A percentile compares a stretch with the other conserved stretches of the same genome.
phyloP scores from a whole-genome alignment of 1,140 invertebrate species.

The Tetraneura akinire region DNA sequence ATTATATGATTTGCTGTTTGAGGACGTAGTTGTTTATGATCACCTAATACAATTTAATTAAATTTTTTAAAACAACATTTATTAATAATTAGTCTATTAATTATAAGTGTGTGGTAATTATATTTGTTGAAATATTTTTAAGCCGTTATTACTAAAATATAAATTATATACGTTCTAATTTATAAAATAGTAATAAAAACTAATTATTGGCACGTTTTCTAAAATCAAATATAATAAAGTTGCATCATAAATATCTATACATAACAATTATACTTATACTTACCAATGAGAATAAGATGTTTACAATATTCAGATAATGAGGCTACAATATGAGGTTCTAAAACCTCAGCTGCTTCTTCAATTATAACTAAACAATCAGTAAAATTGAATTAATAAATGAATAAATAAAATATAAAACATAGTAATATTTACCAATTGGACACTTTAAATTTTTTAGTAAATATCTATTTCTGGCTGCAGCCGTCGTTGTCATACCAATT shows the following conservation, averaged over 20 bases:
- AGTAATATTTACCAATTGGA: slow-evolving; percentile 37
- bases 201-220: too few species aligned
- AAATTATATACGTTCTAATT: too few species aligned
- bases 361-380: slow-evolving; percentile 64
- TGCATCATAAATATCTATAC: not conserved
- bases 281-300: slow-evolving; percentile 78
- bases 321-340: slow-evolving; percentile 74
- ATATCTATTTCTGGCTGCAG: slow-evolving; percentile 45
- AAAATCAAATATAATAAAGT: too few species aligned
- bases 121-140: too few species aligned
- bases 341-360: slow-evolving; percentile 82
- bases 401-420: not conserved
- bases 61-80: too few species aligned
- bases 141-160: too few species aligned
- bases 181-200: too few species aligned
- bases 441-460: slow-evolving; percentile 42
- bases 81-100: too few species aligned
- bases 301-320: slow-evolving; percentile 69
- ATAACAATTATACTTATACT: not conserved
- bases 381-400: not conserved
- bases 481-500: slow-evolving; percentile 52
- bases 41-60: slow-evolving; percentile 56
- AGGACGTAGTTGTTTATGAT: slow-evolving; percentile 75
- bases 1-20: slow-evolving; percentile 58
- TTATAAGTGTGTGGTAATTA: too few species aligned